These are phyloP conservation scores for Hassar affinis DNA, from an alignment of 2,113 vertebrate genomes.

Conservation along the genomic window DNA sequence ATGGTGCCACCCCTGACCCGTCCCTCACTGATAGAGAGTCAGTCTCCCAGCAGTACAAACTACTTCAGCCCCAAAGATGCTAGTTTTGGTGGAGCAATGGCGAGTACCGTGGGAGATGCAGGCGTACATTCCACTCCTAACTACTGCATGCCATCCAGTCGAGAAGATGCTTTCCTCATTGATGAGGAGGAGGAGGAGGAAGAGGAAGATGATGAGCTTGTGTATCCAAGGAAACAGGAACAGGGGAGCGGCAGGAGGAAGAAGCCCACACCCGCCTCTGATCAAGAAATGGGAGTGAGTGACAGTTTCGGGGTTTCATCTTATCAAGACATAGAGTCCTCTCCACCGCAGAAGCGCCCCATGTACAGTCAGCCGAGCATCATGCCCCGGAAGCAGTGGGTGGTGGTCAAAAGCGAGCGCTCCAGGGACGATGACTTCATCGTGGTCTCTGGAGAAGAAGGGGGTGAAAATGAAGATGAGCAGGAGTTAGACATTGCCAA, in stretches of 20 bases:
- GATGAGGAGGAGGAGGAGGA: conserved; percentile 70
- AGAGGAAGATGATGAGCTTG: conserved; percentile 63
- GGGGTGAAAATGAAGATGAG: conserved; percentile 81
- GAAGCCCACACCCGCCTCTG: conserved; percentile 65
- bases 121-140: conserved; percentile 67
- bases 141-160: conserved; percentile 73
- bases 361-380: conserved; percentile 79
- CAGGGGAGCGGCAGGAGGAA: conserved; percentile 64
- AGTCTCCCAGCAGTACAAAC: conserved; percentile 77
- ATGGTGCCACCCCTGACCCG: conserved; percentile 64
- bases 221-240: conserved; percentile 68
- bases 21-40: conserved; percentile 56
- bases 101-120: conserved; percentile 54
- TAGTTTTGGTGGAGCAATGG: conserved; percentile 58
- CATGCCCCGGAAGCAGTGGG: conserved; percentile 87
- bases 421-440: conserved; percentile 84
- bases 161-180: conserved; percentile 69
- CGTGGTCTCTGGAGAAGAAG: conserved; percentile 83
- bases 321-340: conserved; percentile 70
- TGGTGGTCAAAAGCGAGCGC: conserved; percentile 83
- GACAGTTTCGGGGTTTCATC: conserved; percentile 78
- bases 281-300: conserved; percentile 79
- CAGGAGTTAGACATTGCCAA: conserved; percentile 59
- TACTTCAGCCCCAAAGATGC: conserved; percentile 81
- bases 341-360: conserved; percentile 63